A percentile compares a stretch with the other conserved stretches of the same genome.
phyloP scores from a whole-genome alignment of 2,113 vertebrate genomes.

The Probosciger aterrimus region DNA sequence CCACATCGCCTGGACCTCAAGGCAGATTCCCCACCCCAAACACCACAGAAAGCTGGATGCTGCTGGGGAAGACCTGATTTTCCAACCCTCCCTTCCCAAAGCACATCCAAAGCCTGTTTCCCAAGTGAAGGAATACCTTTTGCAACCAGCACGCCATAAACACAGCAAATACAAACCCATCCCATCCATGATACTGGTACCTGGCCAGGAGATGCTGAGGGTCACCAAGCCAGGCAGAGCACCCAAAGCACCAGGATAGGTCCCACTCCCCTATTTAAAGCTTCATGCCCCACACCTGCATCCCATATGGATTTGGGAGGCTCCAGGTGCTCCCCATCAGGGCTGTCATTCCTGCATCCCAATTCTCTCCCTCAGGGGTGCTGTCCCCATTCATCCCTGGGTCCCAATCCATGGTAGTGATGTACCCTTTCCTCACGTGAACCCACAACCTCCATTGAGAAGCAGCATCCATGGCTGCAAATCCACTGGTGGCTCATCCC shows the following conservation, averaged over 20 bases:
- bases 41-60: neutral
- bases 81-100: neutral
- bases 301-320: fast-evolving
- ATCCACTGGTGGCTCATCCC: neutral
- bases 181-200: fast-evolving
- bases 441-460: neutral
- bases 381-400: neutral
- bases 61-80: neutral
- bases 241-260: neutral
- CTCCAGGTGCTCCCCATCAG: neutral
- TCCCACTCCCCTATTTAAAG: neutral
- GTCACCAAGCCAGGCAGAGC: fast-evolving
- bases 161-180: fast-evolving
- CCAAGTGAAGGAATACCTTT: neutral
- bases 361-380: fast-evolving
- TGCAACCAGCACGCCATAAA: neutral
- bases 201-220: neutral
- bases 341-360: neutral
- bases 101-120: neutral
- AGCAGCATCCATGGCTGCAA: neutral
- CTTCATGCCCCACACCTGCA: neutral
- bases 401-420: fast-evolving
- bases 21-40: neutral
- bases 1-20: neutral
- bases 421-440: neutral